A percentile compares a stretch with the other conserved stretches of the same genome.
phyloP scores from a whole-genome alignment of 2,888 invertebrate species.

The Dusona sp. region DNA sequence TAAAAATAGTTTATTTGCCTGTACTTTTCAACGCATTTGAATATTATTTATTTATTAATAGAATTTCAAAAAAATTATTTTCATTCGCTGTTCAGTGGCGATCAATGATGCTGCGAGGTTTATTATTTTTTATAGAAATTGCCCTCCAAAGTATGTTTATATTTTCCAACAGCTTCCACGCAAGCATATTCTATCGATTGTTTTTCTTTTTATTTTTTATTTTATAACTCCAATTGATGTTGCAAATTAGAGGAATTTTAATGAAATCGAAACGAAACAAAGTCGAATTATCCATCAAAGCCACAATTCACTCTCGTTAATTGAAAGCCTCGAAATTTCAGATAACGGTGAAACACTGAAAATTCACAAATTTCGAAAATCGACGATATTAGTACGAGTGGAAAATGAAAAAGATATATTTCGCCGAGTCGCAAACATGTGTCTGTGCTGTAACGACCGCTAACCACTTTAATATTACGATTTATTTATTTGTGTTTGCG shows the following conservation, averaged over 20 bases:
- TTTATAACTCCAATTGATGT: not conserved
- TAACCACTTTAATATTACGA: conserved; percentile 2
- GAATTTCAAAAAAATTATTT: not conserved
- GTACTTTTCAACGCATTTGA: not conserved
- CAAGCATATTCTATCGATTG: not conserved
- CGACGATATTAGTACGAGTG: no score
- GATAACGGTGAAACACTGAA: not conserved
- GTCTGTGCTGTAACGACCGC: conserved; percentile 33
- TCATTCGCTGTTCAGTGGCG: not conserved
- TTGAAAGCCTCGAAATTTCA: not conserved
- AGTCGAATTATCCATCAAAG: not conserved
- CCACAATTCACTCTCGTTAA: not conserved
- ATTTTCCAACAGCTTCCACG: not conserved
- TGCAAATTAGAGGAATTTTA: not conserved
- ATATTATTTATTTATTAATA: not conserved
- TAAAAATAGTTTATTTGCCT: not conserved
- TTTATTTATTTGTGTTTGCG: conserved; percentile 22
- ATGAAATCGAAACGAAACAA: not conserved
- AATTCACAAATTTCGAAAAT: not conserved
- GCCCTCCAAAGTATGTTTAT: not conserved
- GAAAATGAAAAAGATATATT: conserved; percentile 19
- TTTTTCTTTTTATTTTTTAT: not conserved
- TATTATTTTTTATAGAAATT: no score
- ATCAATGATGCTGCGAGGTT: not conserved
- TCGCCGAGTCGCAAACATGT: conserved; percentile 10